Evolutionary conservation across 2,888 invertebrate genomes (phyloP).

Genomic region (Platycnemis pennipes): DNA sequence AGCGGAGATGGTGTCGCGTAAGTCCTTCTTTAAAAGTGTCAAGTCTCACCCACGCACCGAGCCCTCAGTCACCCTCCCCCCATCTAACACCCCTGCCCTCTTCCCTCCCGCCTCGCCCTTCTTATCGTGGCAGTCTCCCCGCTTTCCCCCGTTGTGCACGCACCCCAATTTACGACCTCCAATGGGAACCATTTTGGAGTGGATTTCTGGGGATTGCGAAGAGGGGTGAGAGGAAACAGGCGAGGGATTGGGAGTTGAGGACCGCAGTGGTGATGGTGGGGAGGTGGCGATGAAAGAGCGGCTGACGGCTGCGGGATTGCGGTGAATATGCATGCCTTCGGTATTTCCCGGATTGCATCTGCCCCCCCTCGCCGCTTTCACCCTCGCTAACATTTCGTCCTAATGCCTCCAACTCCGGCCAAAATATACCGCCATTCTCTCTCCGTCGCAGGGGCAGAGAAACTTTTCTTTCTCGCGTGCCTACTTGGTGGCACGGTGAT

Average conservation of each 20-base stretch:
- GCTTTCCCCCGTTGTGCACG: background rate
- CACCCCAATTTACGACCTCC: constrained; percentile 35
- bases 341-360: background rate
- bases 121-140: background rate
- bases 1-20: background rate
- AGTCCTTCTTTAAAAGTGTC: background rate
- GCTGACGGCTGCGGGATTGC: background rate
- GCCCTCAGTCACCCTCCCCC: background rate
- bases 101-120: background rate
- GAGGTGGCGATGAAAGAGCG: constrained; percentile 21
- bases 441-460: background rate
- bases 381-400: background rate
- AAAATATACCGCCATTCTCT: background rate
- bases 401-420: background rate
- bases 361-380: background rate
- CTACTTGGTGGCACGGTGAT: background rate
- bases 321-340: constrained; percentile 32
- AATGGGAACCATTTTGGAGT: constrained; percentile 31
- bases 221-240: background rate
- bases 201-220: background rate
- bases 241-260: background rate
- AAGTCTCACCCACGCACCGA: background rate
- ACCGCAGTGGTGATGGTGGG: background rate
- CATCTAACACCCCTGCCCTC: background rate
- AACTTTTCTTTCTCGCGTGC: background rate